Base-by-base conservation (phyloP, 2,797 vertebrate genomes). In the Aphelocoma californica region DNA sequence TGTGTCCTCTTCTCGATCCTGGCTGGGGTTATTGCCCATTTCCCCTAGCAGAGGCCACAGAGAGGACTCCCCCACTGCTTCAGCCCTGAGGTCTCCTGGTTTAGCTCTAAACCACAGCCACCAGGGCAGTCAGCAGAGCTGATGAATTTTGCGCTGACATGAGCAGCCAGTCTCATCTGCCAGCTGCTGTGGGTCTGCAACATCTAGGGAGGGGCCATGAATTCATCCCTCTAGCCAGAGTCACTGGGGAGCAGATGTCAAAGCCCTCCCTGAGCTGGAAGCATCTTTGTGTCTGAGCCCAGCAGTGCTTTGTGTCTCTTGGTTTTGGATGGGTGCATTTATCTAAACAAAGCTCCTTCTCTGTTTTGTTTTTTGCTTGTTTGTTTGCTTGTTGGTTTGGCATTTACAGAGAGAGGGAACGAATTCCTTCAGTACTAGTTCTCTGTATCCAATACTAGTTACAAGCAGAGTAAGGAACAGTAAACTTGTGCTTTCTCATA, bases 191-290 rank as follows among this genome's bases (percentile, higher is more conserved):
- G 77, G 69, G 72, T n/a, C 75, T 69, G 56, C 20, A n/a, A 42
- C 67, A 67, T 50, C 71, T 16, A 4, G 56, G 62, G 86, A 83
- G 15, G 23, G 56, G 19, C 51, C 1, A 0, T 29, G 66, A 38
- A 40, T 65, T 84, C 28, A 62, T 44, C 47, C 26, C 36, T 77
- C 12, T 56, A 70, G 60, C n/a, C 51, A n/a, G 62, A 47, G 64
- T 38, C 86, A 45, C 92, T 38, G 48, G 83, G 53, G 94, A 82
- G 64, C 51, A 84, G 78, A 57, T 87, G 88, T 79, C 94, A 93
- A 60, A 84, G 54, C 36, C 73, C 70, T 84, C 58, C 3, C 0
- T 42, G 86, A 90, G 80, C 70, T 70, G 51, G 4, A 88, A 64
- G 88, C 48, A 88, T 90, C 86, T 73, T 18, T 0, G 0, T 58